A percentile compares a stretch with the other conserved stretches of the same genome.
Conservation (phyloP, 2,113 vertebrate species). For the Phasianus colchicus region DNA sequence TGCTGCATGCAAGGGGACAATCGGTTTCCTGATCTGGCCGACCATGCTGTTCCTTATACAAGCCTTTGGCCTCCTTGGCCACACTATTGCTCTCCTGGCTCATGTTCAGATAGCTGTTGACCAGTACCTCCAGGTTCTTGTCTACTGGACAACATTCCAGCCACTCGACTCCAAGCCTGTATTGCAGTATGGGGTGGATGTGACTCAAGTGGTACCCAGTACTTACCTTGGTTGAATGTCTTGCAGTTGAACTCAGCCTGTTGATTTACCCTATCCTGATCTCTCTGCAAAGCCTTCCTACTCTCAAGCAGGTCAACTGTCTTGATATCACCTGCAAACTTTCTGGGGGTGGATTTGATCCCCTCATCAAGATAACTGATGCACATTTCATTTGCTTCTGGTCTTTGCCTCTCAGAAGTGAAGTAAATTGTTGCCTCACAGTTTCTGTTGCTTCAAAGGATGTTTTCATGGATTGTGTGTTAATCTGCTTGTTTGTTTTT, state of each 20-base stretch:
- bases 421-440: background rate
- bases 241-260: background rate
- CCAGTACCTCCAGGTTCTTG: too few species aligned
- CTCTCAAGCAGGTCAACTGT: background rate
- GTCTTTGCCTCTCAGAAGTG: background rate
- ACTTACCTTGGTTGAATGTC: background rate
- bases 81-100: too few species aligned
- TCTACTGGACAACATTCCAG: too few species aligned
- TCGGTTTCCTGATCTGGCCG: too few species aligned
- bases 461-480: background rate
- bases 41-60: too few species aligned
- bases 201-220: background rate
- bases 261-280: background rate
- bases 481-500: background rate
- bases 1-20: too few species aligned
- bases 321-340: background rate
- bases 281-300: background rate
- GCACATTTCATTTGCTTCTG: background rate
- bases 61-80: too few species aligned
- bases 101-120: too few species aligned
- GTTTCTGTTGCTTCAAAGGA: background rate
- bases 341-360: background rate
- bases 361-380: background rate
- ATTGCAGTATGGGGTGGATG: too few species aligned
- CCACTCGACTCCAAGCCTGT: too few species aligned